Evolutionary conservation across 2,888 invertebrate species (phyloP), one percentile per base, ranked within the genome.

Genomic region (Alcis repandata): DNA sequence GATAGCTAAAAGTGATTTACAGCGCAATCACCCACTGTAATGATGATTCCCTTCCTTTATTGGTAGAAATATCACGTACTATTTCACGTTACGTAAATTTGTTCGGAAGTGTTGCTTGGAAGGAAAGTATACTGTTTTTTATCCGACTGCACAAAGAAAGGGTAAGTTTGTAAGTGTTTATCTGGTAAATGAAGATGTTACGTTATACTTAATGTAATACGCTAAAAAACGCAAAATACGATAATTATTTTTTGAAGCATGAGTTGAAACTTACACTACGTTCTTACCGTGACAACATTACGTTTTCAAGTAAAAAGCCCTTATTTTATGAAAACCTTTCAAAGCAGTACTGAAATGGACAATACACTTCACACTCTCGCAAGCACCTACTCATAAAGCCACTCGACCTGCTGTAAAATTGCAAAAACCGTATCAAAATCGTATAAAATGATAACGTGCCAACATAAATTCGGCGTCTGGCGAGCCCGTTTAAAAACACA

Each of bases 1-100:
- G 33, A 36, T 51, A 43, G 15, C 43, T 43, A 52, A 43, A 41
- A 40, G 61, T 54, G 19, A 54, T 61, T 54, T 53, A 59, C 52
- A 19, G 41, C 20, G 51, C 48, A 59, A 59, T 59, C 59, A 8
- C 22, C 13, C 38, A 20, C n/a, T 22, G 40, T 53, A 53, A 53
- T 27, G 53, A 15, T 19, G 22, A 53, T 53, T 52, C 22, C 17
- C 9, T 17, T 15, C 15, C 20, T 40, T 53, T 52, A 53, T 27
- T 13, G 19, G 19, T 36, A 51, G 51, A n/a, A 36, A 38, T 19
- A 17, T 33, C 33, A 49, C 49, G 33, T 49, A 49, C 27, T 27
- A 6, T 33, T 19, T 17, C 17, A 17, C 11, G 8, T 49, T 49
- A 49, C 32, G 27, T 20, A 32, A n/a, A 22, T 22, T 4, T 22